Conservation (phyloP, 1,140 invertebrate genomes). For the Pristionchus pacificus region DNA sequence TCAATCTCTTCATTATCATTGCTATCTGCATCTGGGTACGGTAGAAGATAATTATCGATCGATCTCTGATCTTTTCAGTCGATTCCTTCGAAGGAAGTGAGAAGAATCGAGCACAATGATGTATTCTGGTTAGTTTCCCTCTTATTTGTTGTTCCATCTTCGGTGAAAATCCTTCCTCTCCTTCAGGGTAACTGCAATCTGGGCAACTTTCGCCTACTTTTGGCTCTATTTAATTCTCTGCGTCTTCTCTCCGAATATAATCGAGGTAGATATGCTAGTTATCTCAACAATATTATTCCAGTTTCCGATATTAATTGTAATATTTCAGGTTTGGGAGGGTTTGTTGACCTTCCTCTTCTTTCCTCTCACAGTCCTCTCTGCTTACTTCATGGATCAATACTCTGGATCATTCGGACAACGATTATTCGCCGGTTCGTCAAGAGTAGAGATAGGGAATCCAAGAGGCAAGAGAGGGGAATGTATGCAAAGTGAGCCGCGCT, state of each 20-base stretch:
- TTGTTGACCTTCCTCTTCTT: slow-evolving; percentile 64
- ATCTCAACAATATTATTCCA: background rate
- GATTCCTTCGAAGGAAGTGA: slow-evolving; percentile 60
- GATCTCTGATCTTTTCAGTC: slow-evolving; percentile 47
- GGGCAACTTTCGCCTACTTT: slow-evolving; percentile 62
- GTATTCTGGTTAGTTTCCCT: no score
- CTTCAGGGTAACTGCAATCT: slow-evolving; percentile 59
- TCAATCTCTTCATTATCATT: slow-evolving; percentile 60
- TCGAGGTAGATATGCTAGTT: slow-evolving; percentile 43
- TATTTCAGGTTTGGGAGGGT: slow-evolving; percentile 61
- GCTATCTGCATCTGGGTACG: slow-evolving; percentile 47
- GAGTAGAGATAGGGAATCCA: slow-evolving; percentile 8
- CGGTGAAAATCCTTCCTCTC: slow-evolving; percentile 26
- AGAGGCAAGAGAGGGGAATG: no score
- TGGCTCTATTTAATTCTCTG: slow-evolving; percentile 61
- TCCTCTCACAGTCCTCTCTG: slow-evolving; percentile 62
- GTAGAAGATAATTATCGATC: background rate
- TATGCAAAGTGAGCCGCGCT: no score
- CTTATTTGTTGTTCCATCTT: slow-evolving; percentile 42
- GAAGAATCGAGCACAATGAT: slow-evolving; percentile 58
- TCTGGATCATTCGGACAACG: slow-evolving; percentile 36
- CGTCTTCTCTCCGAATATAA: slow-evolving; percentile 54
- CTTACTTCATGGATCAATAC: slow-evolving; percentile 61
- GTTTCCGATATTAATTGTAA: background rate
- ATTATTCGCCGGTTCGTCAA: background rate